A percentile compares a stretch with the other conserved stretches of the same genome.
Conservation (phyloP, 2,797 vertebrate genomes). For the Natrix natrix region DNA sequence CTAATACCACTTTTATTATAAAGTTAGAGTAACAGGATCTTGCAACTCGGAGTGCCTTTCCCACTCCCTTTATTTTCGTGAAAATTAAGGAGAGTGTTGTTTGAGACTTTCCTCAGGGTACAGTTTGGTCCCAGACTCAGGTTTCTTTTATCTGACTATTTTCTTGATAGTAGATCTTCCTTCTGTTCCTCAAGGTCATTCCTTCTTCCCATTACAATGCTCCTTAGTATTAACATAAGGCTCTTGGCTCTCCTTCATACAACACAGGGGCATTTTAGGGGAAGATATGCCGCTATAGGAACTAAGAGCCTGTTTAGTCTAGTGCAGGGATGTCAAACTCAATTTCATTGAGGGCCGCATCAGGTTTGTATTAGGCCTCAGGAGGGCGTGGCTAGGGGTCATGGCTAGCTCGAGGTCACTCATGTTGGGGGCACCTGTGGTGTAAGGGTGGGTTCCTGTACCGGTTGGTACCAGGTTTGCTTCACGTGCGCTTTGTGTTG, state of each 20-base stretch:
- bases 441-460: no score
- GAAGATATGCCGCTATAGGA: not conserved
- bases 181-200: not conserved
- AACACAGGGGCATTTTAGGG: not conserved
- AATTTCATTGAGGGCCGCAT: no score
- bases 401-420: no score
- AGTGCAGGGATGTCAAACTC: not conserved
- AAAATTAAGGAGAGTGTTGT: not conserved
- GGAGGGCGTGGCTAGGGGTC: no score
- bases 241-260: not conserved
- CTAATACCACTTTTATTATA: not conserved
- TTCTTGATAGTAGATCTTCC: not conserved
- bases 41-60: not conserved
- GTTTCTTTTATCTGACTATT: not conserved
- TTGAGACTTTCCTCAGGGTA: not conserved
- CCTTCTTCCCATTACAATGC: not conserved
- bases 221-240: not conserved
- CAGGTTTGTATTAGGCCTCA: no score
- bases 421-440: no score
- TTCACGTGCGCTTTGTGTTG: no score
- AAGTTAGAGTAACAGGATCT: not conserved
- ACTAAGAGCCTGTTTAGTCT: not conserved
- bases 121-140: not conserved
- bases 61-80: not conserved
- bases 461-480: no score